phyloP scores from a whole-genome alignment of 2,797 vertebrate genomes.

The Acanthopagrus latus region DNA sequence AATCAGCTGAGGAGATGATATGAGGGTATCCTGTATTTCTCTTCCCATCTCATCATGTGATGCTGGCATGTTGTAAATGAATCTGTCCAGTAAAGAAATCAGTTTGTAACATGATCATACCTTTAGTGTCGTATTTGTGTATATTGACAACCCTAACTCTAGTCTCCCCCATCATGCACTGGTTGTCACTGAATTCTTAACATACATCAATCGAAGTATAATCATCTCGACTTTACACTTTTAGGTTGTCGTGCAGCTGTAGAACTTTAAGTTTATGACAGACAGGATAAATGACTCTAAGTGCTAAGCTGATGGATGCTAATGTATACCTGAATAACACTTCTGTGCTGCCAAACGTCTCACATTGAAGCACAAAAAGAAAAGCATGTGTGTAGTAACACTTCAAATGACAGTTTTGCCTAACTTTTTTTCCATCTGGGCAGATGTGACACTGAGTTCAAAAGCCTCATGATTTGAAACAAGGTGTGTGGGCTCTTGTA shows the following conservation, averaged over 20 bases:
- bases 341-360: neutral
- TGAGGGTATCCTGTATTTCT: slow-evolving; percentile 22
- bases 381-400: neutral
- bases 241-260: neutral
- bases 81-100: slow-evolving; percentile 19
- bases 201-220: neutral
- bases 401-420: slow-evolving; percentile 24
- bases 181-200: neutral
- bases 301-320: slow-evolving; percentile 6
- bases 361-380: neutral
- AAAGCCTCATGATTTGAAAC: slow-evolving; percentile 5
- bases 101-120: neutral
- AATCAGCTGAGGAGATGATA: slow-evolving; percentile 47
- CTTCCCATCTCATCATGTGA: slow-evolving; percentile 27
- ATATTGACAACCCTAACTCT: neutral
- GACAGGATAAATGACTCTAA: neutral
- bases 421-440: neutral
- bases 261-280: neutral
- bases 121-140: neutral
- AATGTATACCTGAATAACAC: neutral
- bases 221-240: slow-evolving; percentile 3
- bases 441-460: slow-evolving; percentile 13
- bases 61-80: slow-evolving; percentile 12
- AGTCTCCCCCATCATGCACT: neutral
- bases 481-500: slow-evolving; percentile 1